Evolutionary conservation across 2,888 invertebrate genomes (phyloP).

Genomic region (Drosophila koepferae): DNA sequence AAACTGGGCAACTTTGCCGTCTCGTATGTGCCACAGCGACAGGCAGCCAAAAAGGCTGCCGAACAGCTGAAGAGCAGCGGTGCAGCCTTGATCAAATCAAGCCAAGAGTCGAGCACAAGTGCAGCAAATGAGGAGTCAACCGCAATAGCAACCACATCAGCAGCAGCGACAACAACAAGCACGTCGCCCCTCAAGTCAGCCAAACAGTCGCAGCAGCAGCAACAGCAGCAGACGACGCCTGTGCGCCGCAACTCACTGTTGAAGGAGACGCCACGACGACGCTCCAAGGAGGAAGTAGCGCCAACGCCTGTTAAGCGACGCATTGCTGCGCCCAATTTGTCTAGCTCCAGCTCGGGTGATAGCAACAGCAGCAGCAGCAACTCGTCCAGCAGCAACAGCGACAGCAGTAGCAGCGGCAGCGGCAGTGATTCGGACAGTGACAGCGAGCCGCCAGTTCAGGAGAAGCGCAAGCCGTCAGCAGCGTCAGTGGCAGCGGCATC

Average conservation of each 20-base stretch:
- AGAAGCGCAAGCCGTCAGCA: slow-evolving; percentile 35
- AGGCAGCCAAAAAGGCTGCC: slow-evolving; percentile 96
- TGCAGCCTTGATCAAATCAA: slow-evolving; percentile 86
- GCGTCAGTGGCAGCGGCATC: slow-evolving; percentile 10
- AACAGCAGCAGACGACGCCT: slow-evolving; percentile 57
- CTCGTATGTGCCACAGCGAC: slow-evolving; percentile 94
- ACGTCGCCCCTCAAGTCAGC: slow-evolving; percentile 23
- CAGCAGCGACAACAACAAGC: slow-evolving; percentile 26
- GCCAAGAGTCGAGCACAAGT: slow-evolving; percentile 53
- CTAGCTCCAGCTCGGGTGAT: slow-evolving; percentile 80
- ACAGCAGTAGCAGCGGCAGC: slow-evolving; percentile 71
- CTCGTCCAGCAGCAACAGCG: slow-evolving; percentile 71
- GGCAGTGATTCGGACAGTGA: slow-evolving; percentile 69
- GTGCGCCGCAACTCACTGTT: slow-evolving; percentile 62
- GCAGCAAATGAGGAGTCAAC: slow-evolving; percentile 28
- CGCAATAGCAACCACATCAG: slow-evolving; percentile 23
- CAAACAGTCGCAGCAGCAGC: slow-evolving; percentile 10
- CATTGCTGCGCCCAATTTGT: slow-evolving; percentile 68
- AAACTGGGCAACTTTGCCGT: slow-evolving; percentile 87
- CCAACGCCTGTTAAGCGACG: slow-evolving; percentile 62
- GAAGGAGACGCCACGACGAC: slow-evolving; percentile 64
- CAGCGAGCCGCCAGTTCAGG: slow-evolving; percentile 36
- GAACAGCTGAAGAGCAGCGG: slow-evolving; percentile 95
- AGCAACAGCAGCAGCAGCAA: slow-evolving; percentile 72
- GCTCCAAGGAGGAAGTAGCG: slow-evolving; percentile 70